Conservation (phyloP, 2,888 invertebrate species). For the Lysandra bellargus region DNA sequence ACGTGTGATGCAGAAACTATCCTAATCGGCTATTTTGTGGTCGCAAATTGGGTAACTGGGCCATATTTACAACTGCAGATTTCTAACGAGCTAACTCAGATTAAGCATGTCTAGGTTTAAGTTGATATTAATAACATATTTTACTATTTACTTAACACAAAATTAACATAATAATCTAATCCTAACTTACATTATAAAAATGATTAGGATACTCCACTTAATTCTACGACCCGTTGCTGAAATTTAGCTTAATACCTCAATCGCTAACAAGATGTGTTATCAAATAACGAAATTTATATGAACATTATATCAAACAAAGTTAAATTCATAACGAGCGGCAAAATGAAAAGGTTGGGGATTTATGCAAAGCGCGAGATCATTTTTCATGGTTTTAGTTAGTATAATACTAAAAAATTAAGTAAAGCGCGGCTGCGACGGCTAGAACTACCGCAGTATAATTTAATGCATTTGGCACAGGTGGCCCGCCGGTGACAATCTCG, state of each 20-base stretch:
- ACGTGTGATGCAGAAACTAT: neutral
- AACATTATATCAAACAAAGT: slow-evolving; percentile 12
- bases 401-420: slow-evolving; percentile 37
- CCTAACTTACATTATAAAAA: neutral
- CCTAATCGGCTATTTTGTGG: neutral
- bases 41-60: neutral
- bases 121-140: too few species aligned
- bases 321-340: slow-evolving; percentile 25
- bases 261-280: slow-evolving; percentile 7
- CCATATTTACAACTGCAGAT: neutral
- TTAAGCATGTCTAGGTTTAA: neutral
- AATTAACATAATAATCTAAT: neutral
- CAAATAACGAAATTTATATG: slow-evolving; percentile 1
- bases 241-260: neutral
- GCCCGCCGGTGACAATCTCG: slow-evolving; percentile 22
- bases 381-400: slow-evolving; percentile 37
- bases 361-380: slow-evolving; percentile 31
- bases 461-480: slow-evolving; percentile 34
- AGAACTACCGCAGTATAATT: slow-evolving; percentile 29
- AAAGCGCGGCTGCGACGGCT: slow-evolving; percentile 34
- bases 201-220: neutral
- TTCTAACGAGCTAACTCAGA: neutral
- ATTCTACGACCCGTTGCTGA: neutral
- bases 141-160: neutral
- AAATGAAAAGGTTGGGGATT: slow-evolving; percentile 26